Conservation (phyloP, 2,113 vertebrate genomes). For the Macrotis lagotis region DNA sequence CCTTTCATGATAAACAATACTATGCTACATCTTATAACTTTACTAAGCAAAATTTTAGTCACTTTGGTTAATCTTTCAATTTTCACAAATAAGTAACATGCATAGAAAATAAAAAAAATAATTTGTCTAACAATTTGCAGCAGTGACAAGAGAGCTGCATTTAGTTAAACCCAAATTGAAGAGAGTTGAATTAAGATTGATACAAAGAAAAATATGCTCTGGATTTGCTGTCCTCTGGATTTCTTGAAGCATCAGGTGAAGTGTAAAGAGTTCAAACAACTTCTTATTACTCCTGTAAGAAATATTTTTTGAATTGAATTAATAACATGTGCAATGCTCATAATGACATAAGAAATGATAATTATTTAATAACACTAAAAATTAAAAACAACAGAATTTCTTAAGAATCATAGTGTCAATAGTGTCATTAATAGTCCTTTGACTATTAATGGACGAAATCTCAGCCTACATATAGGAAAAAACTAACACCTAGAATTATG, state of each 20-base stretch:
- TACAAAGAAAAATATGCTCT: constrained; percentile 86
- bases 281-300: constrained; percentile 90
- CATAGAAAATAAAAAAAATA: constrained; percentile 7
- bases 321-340: not conserved
- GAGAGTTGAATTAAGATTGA: constrained; percentile 91
- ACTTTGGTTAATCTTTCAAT: constrained; percentile 44
- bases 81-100: constrained; percentile 55
- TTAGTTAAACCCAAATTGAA: constrained; percentile 87
- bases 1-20: constrained; percentile 67
- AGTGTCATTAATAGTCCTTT: not conserved
- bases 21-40: constrained; percentile 41
- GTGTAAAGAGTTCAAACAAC: constrained; percentile 89
- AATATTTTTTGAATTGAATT: constrained; percentile 43
- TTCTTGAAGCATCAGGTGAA: constrained; percentile 89
- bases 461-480: not conserved
- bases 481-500: not conserved
- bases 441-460: too few relatives aligned
- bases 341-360: not conserved
- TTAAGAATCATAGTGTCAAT: not conserved
- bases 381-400: not conserved
- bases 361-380: not conserved
- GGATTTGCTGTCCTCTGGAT: constrained; percentile 85
- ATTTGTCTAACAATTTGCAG: constrained; percentile 67
- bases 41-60: constrained; percentile 45
- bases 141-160: constrained; percentile 59